Evolutionary conservation across 2,113 vertebrate genomes (phyloP), one percentile per base, ranked within the genome.

Genomic region (Phylloscopus trochiloides): DNA sequence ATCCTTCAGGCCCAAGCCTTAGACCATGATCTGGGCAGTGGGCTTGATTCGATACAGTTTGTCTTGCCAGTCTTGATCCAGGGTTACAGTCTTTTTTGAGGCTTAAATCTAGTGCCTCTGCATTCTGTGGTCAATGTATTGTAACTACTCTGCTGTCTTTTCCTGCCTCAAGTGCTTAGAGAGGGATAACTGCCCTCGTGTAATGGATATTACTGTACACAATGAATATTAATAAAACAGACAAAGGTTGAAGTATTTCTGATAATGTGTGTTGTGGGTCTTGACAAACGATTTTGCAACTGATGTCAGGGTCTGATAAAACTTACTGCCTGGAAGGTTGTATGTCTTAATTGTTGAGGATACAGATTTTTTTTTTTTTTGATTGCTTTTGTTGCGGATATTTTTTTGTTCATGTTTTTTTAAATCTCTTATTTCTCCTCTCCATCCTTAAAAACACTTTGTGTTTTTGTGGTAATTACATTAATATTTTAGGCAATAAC

Each of bases 401-500:
- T 20, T 32, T 52, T 88, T 51, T 59, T 13, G 7, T 20, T 32
- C 3, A 1, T 26, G 3, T 32, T 32, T 66, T 66, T 54, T 4
- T 0, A n/a, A 20, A 18, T 28, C 24, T 31, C 17, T 40, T 67
- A 29, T 42, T 74, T 63, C 16, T 79, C 17, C 14, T 57, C 54
- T 85, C 62, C 10, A 62, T 79, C 10, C 9, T 72, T 90, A 57
- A 89, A 61, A 78, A 16, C 9, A 32, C 32, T 90, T 80, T 42
- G 21, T 9, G 31, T 7, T 51, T 29, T 5, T 31, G 7, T 66
- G 16, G 9, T 68, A 91, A 87, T 90, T 82, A 26, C 6, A 10
- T 76, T 52, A 85, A 42, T 92, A 94, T 75, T 90, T 93, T 89
- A 79, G 71, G 31, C 74, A 76, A 16, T 73, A 93, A 59, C 12